These are phyloP conservation scores for Antheraea yamamai DNA, from an alignment of 2,888 invertebrate species.

Conservation along the genomic window DNA sequence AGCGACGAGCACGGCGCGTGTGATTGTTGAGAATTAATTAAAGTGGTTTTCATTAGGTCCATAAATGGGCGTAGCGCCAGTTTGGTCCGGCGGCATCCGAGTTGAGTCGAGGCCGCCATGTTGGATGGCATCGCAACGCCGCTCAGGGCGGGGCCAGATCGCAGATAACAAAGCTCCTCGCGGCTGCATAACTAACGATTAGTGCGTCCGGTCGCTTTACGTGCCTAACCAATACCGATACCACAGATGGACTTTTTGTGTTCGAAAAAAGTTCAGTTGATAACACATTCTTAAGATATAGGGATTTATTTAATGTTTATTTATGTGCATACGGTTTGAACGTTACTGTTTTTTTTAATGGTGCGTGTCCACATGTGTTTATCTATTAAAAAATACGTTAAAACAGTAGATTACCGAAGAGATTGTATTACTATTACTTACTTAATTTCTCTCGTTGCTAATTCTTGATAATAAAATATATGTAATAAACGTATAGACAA, in stretches of 20 bases:
- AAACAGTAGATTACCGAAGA: neutral
- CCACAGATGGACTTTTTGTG: constrained; percentile 22
- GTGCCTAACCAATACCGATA: constrained; percentile 23
- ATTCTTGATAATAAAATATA: too few relatives aligned
- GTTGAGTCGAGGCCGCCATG: constrained; percentile 39
- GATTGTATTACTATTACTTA: too few relatives aligned
- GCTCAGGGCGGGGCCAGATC: constrained; percentile 59
- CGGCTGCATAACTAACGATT: constrained; percentile 30
- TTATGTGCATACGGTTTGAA: neutral
- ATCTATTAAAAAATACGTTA: neutral
- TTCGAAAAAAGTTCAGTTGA: constrained; percentile 22
- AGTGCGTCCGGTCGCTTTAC: constrained; percentile 24
- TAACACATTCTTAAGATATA: constrained; percentile 20
- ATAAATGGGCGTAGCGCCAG: constrained; percentile 56
- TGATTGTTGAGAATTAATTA: constrained; percentile 82
- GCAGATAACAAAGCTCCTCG: constrained; percentile 69
- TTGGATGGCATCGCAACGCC: constrained; percentile 38
- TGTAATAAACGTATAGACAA: too few relatives aligned
- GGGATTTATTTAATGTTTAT: neutral
- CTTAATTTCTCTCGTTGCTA: too few relatives aligned
- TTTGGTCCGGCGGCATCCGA: constrained; percentile 45
- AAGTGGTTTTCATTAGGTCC: constrained; percentile 78
- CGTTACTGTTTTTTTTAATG: neutral
- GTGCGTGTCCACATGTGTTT: neutral
- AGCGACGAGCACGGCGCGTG: constrained; percentile 63